These are phyloP conservation scores for Halcyon chelicuti DNA, from an alignment of 2,797 vertebrate species.

Conservation along the genomic window DNA sequence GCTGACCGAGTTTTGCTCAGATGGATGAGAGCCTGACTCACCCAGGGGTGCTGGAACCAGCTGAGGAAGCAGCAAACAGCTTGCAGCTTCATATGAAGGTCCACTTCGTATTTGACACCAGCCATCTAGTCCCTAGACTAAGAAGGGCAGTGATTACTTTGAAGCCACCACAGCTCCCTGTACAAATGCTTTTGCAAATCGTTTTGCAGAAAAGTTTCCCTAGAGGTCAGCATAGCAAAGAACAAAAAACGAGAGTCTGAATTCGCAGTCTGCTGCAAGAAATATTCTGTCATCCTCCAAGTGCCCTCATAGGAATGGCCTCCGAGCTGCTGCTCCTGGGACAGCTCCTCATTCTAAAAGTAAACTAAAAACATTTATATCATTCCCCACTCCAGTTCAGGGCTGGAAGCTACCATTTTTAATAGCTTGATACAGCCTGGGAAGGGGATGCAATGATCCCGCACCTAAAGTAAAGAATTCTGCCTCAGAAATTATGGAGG, in stretches of 20 bases:
- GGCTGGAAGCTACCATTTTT: not conserved
- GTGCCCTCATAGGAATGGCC: not conserved
- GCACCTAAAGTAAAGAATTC: not conserved
- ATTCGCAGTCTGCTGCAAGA: not conserved
- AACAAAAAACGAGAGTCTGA: not conserved
- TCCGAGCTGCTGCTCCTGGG: not conserved
- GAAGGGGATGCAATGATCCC: not conserved
- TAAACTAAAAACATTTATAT: not conserved
- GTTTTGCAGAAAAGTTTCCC: not conserved
- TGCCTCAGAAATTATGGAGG: not conserved
- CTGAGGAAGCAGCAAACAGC: not conserved
- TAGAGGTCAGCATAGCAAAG: conserved; percentile 39
- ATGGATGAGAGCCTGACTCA: not conserved
- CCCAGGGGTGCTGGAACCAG: not conserved
- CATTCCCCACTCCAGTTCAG: fast-evolving
- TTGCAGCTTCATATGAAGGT: not conserved
- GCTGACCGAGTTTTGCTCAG: not conserved
- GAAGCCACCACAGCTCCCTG: not conserved
- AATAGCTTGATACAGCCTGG: not conserved
- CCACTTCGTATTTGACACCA: not conserved
- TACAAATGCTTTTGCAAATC: not conserved
- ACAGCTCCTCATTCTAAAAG: not conserved
- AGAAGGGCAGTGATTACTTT: not conserved
- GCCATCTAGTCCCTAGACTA: not conserved
- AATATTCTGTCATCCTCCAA: not conserved